These are phyloP conservation scores for Elaphurus davidianus DNA, from an alignment of 2,113 vertebrate genomes.

Conservation along the genomic window DNA sequence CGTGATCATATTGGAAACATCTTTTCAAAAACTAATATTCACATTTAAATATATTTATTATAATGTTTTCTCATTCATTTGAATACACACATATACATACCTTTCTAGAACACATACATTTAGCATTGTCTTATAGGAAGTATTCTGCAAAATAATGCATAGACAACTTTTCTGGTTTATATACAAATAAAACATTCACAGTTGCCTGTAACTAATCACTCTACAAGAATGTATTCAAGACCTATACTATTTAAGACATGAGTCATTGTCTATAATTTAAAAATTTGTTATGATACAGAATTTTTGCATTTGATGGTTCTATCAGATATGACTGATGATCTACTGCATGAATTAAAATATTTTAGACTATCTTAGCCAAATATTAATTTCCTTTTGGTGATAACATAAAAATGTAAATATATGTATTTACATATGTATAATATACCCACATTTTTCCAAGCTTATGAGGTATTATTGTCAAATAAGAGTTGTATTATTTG, in stretches of 20 bases:
- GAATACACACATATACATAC: neutral
- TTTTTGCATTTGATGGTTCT: neutral
- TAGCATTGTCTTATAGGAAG: neutral
- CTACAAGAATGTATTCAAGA: neutral
- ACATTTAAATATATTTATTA: neutral
- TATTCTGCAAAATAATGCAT: neutral
- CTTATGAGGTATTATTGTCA: neutral
- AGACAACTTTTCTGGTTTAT: neutral
- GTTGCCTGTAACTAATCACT: neutral
- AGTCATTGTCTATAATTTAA: neutral
- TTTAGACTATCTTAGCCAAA: neutral
- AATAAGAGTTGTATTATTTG: neutral
- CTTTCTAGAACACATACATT: neutral
- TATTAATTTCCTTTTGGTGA: neutral
- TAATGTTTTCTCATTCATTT: neutral
- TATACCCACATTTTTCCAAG: neutral
- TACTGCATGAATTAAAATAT: neutral
- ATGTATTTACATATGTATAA: neutral
- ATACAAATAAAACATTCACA: neutral
- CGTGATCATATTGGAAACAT: neutral
- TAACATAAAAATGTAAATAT: neutral
- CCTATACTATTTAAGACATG: neutral
- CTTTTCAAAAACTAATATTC: neutral
- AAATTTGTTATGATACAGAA: neutral
- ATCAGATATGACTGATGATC: neutral